Percentiles rank a stretch among this genome's conserved stretches.
phyloP scores from a whole-genome alignment of 2,113 vertebrate genomes.

The Tachysurus vachellii region DNA sequence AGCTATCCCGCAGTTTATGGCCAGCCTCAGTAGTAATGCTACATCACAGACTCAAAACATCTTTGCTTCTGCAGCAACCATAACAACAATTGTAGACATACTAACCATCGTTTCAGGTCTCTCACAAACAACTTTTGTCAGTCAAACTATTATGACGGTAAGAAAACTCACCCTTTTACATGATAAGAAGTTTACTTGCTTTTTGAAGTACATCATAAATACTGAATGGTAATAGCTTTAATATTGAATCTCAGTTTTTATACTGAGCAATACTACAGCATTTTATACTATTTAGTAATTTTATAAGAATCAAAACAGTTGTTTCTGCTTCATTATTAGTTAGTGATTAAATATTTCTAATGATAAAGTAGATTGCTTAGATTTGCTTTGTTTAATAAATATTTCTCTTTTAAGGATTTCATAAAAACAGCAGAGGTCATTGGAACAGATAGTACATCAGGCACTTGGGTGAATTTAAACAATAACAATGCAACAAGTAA shows the following conservation, averaged over 20 bases:
- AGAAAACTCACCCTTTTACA: background rate
- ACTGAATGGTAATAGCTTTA: background rate
- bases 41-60: background rate
- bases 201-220: too few relatives aligned
- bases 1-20: slow-evolving; percentile 36
- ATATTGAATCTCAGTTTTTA: background rate
- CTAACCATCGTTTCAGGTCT: slow-evolving; percentile 53
- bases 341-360: background rate
- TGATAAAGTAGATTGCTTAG: too few relatives aligned
- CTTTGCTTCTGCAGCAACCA: slow-evolving; percentile 53
- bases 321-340: background rate
- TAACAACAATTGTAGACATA: slow-evolving; percentile 58
- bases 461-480: slow-evolving; percentile 61
- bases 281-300: background rate
- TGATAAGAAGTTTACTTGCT: background rate
- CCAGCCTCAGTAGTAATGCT: background rate
- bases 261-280: background rate
- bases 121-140: slow-evolving; percentile 13
- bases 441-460: slow-evolving; percentile 40
- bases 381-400: background rate
- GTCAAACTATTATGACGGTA: slow-evolving; percentile 50
- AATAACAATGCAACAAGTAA: slow-evolving; percentile 54
- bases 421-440: slow-evolving; percentile 62
- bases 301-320: background rate
- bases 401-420: slow-evolving; percentile 60